A percentile compares a stretch with the other conserved stretches of the same genome.
Evolutionary conservation across 2,113 vertebrate genomes (phyloP).

Genomic region (Girardinichthys multiradiatus): DNA sequence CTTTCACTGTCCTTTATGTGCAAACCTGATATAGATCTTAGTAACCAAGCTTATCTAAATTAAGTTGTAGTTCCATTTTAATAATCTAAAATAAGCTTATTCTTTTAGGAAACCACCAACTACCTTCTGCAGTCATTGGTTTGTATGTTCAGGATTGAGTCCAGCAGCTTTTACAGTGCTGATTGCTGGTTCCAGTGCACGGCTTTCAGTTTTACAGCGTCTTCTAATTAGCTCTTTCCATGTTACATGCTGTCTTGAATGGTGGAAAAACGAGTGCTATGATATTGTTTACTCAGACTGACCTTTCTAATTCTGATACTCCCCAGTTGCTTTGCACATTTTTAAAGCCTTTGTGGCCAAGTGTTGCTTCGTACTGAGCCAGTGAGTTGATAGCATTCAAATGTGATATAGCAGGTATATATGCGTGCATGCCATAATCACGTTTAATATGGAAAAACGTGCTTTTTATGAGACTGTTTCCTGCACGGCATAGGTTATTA

Average conservation of each 20-base stretch:
- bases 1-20: too few species aligned
- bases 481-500: conserved; percentile 59
- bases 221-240: conserved; percentile 43
- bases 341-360: conserved; percentile 53
- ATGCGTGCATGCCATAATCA: conserved; percentile 44
- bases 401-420: conserved; percentile 40
- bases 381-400: conserved; percentile 41
- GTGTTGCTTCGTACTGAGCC: conserved; percentile 31
- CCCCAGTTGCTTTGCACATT: conserved; percentile 49
- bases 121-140: conserved; percentile 13
- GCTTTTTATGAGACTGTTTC: conserved; percentile 64
- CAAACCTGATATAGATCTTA: too few species aligned
- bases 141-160: conserved; percentile 24
- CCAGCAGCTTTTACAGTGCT: conserved; percentile 14
- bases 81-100: background rate
- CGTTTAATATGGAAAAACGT: conserved; percentile 74
- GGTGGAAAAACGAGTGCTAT: conserved; percentile 20
- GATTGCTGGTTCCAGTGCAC: conserved; percentile 18
- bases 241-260: conserved; percentile 30
- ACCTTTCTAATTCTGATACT: conserved; percentile 54
- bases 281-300: conserved; percentile 64
- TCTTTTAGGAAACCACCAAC: background rate
- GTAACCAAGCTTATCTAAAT: background rate
- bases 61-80: background rate
- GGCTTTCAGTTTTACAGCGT: conserved; percentile 7